These are phyloP conservation scores for Aromia moschata DNA, from an alignment of 2,888 invertebrate genomes.

Conservation along the genomic window DNA sequence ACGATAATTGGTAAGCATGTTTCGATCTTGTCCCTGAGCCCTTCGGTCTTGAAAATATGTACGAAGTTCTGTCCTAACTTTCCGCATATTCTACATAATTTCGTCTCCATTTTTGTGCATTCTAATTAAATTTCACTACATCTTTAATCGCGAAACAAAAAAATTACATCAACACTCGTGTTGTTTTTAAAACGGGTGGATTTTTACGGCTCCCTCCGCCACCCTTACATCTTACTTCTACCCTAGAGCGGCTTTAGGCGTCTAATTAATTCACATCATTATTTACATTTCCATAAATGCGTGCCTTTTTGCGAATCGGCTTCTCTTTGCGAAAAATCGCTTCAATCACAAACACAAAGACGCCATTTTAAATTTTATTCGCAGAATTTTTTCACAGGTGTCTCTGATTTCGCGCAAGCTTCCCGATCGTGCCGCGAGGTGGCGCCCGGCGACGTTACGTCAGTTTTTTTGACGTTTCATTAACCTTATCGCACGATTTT, in stretches of 20 bases:
- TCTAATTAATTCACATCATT: constrained; percentile 32
- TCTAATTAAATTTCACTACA: constrained; percentile 35
- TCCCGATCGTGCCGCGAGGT: not conserved
- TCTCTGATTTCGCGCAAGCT: constrained; percentile 20
- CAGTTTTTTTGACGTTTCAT: constrained; percentile 17
- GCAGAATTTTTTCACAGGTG: constrained; percentile 38
- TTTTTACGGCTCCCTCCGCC: constrained; percentile 24
- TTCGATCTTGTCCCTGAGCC: constrained; percentile 60
- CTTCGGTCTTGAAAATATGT: constrained; percentile 60
- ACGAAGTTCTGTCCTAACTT: constrained; percentile 55
- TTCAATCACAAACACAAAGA: constrained; percentile 50
- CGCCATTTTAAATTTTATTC: constrained; percentile 47
- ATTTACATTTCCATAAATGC: constrained; percentile 17
- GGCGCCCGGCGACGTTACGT: not conserved
- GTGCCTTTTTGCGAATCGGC: constrained; percentile 26
- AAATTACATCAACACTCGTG: constrained; percentile 26
- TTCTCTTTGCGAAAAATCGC: constrained; percentile 38
- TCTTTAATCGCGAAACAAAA: constrained; percentile 34
- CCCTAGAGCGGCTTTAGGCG: constrained; percentile 16
- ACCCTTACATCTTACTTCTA: constrained; percentile 18
- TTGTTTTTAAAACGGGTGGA: constrained; percentile 30
- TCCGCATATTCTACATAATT: constrained; percentile 60
- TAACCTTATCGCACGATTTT: constrained; percentile 25
- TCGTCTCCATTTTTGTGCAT: constrained; percentile 55
- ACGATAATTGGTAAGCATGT: constrained; percentile 62